phyloP scores from a whole-genome alignment of 2,888 invertebrate genomes.

The Choristoneura rosaceana region DNA sequence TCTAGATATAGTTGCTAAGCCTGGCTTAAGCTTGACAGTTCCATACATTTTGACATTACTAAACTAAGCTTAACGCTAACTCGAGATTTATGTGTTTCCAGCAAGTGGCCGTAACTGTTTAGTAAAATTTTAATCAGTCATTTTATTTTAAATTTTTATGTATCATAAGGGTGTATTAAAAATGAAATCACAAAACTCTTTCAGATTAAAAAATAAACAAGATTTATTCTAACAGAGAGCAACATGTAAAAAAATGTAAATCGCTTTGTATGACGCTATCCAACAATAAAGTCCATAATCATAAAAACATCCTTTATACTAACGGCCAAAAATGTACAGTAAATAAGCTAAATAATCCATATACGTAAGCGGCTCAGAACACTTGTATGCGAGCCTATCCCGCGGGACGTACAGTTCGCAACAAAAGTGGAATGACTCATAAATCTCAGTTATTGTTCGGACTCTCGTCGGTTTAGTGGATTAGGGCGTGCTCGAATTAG shows the following conservation, averaged over 20 bases:
- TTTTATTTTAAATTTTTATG: no score
- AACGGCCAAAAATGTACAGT: background rate
- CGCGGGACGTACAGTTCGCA: slow-evolving; percentile 47
- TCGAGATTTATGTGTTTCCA: no score
- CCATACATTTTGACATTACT: no score
- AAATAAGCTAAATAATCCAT: slow-evolving; percentile 29
- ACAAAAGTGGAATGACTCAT: slow-evolving; percentile 53
- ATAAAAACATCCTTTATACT: slow-evolving; percentile 2
- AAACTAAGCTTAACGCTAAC: no score
- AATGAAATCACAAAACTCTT: no score
- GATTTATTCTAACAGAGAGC: no score
- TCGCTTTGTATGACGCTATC: background rate
- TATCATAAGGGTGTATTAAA: no score
- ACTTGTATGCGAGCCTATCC: slow-evolving; percentile 48
- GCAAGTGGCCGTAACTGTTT: no score
- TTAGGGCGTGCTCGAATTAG: slow-evolving; percentile 39
- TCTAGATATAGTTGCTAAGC: no score
- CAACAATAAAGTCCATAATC: background rate
- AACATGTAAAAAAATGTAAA: background rate
- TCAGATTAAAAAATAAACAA: background rate
- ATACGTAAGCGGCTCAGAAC: slow-evolving; percentile 19
- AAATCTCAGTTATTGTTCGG: slow-evolving; percentile 52
- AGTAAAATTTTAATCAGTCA: no score
- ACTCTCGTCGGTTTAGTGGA: slow-evolving; percentile 42
- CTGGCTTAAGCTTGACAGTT: no score